Base-by-base conservation (phyloP, 2,113 vertebrate genomes). In the Apeltes quadracus region DNA sequence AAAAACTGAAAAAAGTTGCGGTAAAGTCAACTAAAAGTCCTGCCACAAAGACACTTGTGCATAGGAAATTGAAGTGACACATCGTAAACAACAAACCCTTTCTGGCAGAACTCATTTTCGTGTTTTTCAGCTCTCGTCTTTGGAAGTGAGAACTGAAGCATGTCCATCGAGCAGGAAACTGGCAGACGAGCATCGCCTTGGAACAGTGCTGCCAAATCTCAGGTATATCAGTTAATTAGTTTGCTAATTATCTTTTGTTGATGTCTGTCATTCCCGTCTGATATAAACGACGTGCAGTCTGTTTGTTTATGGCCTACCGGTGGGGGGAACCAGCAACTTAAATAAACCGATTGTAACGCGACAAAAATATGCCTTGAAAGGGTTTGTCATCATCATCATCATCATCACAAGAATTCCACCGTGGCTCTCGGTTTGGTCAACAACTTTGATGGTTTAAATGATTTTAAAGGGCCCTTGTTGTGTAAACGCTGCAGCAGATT, bases 221-320 rank as follows among this genome's bases (percentile, higher is more conserved):
- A 88, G 80, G 78, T 75, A 83, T 20, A 73, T 58, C 63, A 62
- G 82, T 34, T 84, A 83, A 90, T 90, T 82, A 80, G 69, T 81
- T 86, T 79, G 72, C 75, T 85, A 78, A 86, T 90, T 64, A 79
- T 69, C 59, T 53, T 75, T 59, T 75, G 44, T 61, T 29, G 61
- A 79, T 80, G 72, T 86, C 63, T 53, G 62, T 66, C 83, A 62
- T 38, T 48, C 53, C 18, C 62, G 51, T 61, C 14, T 44, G 54
- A 68, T 48, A 38, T 72, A 73, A 67, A 67, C 34, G 23, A 41
- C n/a, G 29, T 32, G 70, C n/a, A 18, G 70, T 46, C 39, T 76
- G 65, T 62, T 82, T 62, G 16, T 79, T 74, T 82, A 16, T 13
- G 23, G 36, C 36, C 27, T 7, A 18, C 57, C 16, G 55, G 57